Evolutionary conservation across 1,140 invertebrate species (phyloP).

Genomic region (Drosophila leontia): DNA sequence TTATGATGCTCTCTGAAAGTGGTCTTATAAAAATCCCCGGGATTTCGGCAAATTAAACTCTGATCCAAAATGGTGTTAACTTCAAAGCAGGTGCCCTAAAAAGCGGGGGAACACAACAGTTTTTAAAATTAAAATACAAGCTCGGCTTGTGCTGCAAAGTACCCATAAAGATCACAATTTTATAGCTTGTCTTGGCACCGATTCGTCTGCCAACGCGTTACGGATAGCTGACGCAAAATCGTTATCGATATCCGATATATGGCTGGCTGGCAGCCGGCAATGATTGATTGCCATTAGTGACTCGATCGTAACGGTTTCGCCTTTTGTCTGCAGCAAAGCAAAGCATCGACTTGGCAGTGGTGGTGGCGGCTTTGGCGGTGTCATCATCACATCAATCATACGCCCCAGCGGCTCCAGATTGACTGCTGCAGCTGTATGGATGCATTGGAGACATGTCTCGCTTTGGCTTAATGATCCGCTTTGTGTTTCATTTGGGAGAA

Average conservation of each 20-base stretch:
- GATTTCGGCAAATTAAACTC: slow-evolving; percentile 38
- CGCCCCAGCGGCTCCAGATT: slow-evolving; percentile 50
- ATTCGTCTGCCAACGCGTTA: slow-evolving; percentile 69
- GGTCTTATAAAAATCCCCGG: slow-evolving; percentile 20
- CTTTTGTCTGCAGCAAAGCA: slow-evolving; percentile 45
- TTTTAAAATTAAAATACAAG: slow-evolving; percentile 42
- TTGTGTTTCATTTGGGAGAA: slow-evolving; percentile 37
- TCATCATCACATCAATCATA: slow-evolving; percentile 75
- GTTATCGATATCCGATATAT: slow-evolving; percentile 32
- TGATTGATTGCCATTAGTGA: slow-evolving; percentile 71
- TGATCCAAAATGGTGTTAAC: slow-evolving; percentile 23
- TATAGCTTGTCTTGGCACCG: slow-evolving; percentile 64
- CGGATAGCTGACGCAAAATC: slow-evolving; percentile 17
- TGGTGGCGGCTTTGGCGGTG: slow-evolving; percentile 8
- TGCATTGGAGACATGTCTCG: slow-evolving; percentile 33
- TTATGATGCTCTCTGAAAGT: slow-evolving; percentile 18
- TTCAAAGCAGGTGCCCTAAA: slow-evolving; percentile 46
- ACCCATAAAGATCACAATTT: slow-evolving; percentile 68
- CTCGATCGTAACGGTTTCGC: slow-evolving; percentile 58
- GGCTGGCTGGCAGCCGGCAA: slow-evolving; percentile 29
- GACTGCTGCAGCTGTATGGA: slow-evolving; percentile 33
- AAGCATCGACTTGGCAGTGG: slow-evolving; percentile 44
- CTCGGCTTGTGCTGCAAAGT: slow-evolving; percentile 28
- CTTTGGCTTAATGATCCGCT: slow-evolving; percentile 20
- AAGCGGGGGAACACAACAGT: slow-evolving; percentile 5